phyloP scores from a whole-genome alignment of 2,797 vertebrate genomes.

The Coregonus sp. region DNA sequence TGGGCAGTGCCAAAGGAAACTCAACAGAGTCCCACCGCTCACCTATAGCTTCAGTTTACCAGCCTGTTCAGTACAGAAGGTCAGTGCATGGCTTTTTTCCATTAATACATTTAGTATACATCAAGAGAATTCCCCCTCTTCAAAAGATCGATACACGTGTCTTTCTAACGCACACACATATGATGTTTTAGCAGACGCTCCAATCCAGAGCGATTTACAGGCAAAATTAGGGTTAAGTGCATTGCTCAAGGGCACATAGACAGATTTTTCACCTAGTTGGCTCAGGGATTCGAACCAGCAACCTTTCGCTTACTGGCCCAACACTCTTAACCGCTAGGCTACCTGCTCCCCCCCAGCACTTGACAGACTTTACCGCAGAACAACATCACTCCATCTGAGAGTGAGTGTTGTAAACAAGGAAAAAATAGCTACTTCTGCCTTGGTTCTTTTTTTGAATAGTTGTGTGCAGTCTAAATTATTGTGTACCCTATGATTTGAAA shows the following conservation, averaged over 20 bases:
- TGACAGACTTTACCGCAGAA: neutral
- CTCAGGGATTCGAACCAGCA: too few species aligned
- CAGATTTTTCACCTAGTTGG: too few species aligned
- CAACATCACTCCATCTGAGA: neutral
- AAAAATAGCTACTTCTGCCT: neutral
- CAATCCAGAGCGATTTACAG: too few species aligned
- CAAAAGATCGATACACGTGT: too few species aligned
- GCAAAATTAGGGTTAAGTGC: too few species aligned
- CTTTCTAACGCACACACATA: too few species aligned
- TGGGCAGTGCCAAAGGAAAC: slow-evolving; percentile 5
- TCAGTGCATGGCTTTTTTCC: neutral
- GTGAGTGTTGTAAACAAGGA: neutral
- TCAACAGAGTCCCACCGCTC: slow-evolving; percentile 3
- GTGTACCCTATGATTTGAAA: neutral
- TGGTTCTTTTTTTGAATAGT: neutral
- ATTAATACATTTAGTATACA: neutral
- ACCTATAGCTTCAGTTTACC: neutral
- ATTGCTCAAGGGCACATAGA: too few species aligned
- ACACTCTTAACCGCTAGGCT: too few species aligned
- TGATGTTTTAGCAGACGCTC: too few species aligned
- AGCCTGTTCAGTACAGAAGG: neutral
- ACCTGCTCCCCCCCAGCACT: neutral
- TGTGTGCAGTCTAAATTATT: neutral
- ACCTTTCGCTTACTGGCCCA: too few species aligned
- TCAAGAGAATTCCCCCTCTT: neutral